phyloP scores from a whole-genome alignment of 2,113 vertebrate species.

The Oceanites oceanicus region DNA sequence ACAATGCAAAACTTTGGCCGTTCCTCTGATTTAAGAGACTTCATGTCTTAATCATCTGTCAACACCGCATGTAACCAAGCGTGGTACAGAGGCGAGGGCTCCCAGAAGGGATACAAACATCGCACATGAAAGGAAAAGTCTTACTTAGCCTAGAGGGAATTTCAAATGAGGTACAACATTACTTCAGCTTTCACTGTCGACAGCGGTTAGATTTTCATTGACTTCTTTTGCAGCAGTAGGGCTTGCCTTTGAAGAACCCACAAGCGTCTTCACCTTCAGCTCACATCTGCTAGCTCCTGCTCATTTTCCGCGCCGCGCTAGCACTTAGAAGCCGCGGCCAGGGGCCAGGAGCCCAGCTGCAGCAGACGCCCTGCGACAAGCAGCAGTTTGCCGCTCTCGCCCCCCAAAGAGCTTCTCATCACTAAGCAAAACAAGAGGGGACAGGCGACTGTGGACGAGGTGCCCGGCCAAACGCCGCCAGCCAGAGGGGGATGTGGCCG shows the following conservation, averaged over 20 bases:
- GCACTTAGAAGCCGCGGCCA: not conserved
- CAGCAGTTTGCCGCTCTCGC: not conserved
- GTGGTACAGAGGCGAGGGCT: slow-evolving; percentile 17
- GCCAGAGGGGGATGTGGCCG: too few relatives aligned
- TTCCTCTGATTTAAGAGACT: slow-evolving; percentile 46
- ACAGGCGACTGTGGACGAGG: not conserved
- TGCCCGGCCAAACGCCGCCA: accelerated
- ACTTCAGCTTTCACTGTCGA: slow-evolving; percentile 22
- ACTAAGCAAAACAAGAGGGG: not conserved
- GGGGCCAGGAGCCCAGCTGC: not conserved
- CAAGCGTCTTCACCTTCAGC: slow-evolving; percentile 48
- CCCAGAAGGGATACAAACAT: slow-evolving; percentile 48
- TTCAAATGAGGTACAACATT: slow-evolving; percentile 59
- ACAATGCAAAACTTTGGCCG: not conserved
- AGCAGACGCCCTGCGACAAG: not conserved
- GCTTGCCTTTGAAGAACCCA: slow-evolving; percentile 19
- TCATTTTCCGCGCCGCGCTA: accelerated
- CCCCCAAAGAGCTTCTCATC: not conserved
- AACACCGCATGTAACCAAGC: not conserved
- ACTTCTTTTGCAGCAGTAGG: slow-evolving; percentile 4
- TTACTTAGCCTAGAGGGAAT: slow-evolving; percentile 61
- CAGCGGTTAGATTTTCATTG: slow-evolving; percentile 28
- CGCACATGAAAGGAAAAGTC: slow-evolving; percentile 43
- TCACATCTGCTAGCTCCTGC: not conserved
- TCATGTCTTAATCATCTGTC: slow-evolving; percentile 68